Conservation (phyloP, 1,140 invertebrate genomes). For the Zophobas morio region DNA sequence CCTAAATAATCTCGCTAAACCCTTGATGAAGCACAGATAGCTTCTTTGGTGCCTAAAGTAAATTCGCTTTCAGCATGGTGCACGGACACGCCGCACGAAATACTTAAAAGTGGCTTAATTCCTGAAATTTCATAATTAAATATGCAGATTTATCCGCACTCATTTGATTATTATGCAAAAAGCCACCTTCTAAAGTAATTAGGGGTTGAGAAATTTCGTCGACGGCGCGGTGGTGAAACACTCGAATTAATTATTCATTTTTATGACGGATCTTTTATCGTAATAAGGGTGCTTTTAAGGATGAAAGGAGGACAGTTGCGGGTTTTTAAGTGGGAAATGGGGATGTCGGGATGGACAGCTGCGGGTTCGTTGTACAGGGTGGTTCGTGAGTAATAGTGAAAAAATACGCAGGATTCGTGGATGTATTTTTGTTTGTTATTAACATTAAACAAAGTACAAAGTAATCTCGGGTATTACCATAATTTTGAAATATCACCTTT, state of each 20-base stretch:
- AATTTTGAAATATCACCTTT: no score
- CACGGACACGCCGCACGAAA: background rate
- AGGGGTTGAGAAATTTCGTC: background rate
- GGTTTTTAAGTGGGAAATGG: no score
- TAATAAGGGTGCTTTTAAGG: background rate
- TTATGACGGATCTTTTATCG: background rate
- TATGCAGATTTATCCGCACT: conserved; percentile 25
- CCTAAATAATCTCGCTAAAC: no score
- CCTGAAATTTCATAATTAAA: conserved; percentile 43
- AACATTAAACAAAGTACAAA: no score
- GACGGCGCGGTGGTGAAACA: background rate
- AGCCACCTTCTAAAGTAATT: conserved; percentile 32
- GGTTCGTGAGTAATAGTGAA: no score
- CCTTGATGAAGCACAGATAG: no score
- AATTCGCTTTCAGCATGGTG: background rate
- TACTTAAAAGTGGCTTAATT: conserved; percentile 12
- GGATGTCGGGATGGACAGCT: no score
- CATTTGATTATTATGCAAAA: conserved; percentile 46
- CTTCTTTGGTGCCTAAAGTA: background rate
- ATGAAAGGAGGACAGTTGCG: no score
- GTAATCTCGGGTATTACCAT: no score
- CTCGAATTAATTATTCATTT: conserved; percentile 35
- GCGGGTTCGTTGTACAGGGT: no score
- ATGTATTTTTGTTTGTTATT: no score
- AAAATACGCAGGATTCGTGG: no score